phyloP scores from a whole-genome alignment of 2,113 vertebrate genomes.

The Nyctereutes procyonoides region DNA sequence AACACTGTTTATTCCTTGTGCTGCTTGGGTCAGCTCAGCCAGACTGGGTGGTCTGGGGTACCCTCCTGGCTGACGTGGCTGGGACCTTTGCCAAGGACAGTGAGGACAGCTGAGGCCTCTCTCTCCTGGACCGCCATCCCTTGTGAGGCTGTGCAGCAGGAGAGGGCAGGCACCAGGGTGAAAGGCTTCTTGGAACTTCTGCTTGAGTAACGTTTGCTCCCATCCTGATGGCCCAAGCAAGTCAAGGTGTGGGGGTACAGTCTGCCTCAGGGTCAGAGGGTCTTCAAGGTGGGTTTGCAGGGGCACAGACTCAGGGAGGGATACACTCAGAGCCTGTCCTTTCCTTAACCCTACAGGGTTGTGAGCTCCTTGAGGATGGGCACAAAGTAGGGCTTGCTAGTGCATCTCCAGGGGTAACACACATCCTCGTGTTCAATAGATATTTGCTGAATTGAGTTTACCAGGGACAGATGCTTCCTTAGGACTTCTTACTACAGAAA shows the following conservation, averaged over 20 bases:
- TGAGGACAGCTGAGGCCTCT: background rate
- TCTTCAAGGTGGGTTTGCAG: background rate
- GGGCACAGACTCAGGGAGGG: rapidly evolving
- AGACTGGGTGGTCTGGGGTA: background rate
- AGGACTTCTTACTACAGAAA: background rate
- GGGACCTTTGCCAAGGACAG: background rate
- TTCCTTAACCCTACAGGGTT: rapidly evolving
- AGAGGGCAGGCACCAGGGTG: background rate
- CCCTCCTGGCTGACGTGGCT: background rate
- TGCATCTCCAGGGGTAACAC: background rate
- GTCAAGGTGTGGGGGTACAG: rapidly evolving
- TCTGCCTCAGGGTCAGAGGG: rapidly evolving
- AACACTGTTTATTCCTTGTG: background rate
- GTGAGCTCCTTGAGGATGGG: background rate
- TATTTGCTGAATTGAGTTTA: background rate
- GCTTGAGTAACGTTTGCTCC: background rate
- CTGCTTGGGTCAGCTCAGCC: background rate
- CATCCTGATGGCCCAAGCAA: background rate
- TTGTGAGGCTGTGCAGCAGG: background rate
- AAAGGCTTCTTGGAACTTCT: background rate
- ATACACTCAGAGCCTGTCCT: rapidly evolving
- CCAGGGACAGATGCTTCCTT: background rate
- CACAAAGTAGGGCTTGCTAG: rapidly evolving
- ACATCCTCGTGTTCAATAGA: background rate
- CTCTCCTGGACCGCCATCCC: rapidly evolving